Base-by-base conservation (phyloP, 2,888 invertebrate genomes). In the Cabera pusaria region DNA sequence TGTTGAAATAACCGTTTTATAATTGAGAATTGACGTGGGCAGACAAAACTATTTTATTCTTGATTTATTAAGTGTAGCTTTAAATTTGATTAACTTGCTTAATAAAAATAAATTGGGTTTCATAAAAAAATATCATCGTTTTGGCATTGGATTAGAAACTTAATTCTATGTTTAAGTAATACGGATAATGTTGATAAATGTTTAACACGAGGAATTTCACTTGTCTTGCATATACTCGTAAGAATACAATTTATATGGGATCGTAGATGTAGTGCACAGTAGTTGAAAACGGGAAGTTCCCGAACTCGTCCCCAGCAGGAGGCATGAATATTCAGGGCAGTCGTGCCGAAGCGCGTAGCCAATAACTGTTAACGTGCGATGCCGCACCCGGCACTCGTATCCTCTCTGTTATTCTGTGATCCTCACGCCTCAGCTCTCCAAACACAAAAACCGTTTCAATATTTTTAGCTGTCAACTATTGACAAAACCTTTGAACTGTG, bases 351-450 rank as follows among this genome's bases (percentile, higher is more conserved):
- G 14, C 64, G 65, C 61, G 63, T 74, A 69, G 68, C 76, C 72
- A 76, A 80, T 83, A 79, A 79, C 79, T 79, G 83, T 82, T 82
- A 83, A 80, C 80, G 78, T 66, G 72, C 62, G 61, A 66, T 67
- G 70, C 65, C 71, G 63, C 66, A 64, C 48, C 45, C 49, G 49
- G 49, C 57, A 59, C 59, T 59, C 57, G 56, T 67, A 62, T 64
- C 56, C 63, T 53, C 58, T 64, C 59, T 59, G 59, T 62, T 71
- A 64, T 66, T 58, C 56, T 39, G 44, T 23, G 41, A 34, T 38
- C 9, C 9, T 23, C 12, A 16, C 23, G 34, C 20, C 20, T 32
- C 19, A 28, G 35, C 43, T 35, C 31, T n/a, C n/a, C n/a, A n/a
- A n/a, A n/a, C n/a, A 41, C 41, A 41, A 34, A 32, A 18, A 36